Conservation (phyloP, 2,888 invertebrate genomes). For the Dicyrtomina minuta region DNA sequence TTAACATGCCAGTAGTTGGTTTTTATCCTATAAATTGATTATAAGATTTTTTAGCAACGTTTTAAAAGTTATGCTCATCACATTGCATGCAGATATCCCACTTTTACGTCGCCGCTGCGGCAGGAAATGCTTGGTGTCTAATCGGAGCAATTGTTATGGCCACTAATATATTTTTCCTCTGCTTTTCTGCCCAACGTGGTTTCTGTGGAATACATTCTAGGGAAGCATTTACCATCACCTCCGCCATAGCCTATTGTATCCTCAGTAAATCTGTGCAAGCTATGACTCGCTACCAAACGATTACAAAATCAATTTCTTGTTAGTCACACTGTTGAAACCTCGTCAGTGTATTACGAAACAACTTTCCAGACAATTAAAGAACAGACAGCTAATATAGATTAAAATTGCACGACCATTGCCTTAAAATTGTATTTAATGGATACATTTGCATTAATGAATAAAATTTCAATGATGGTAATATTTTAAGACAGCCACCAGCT, state of each 20-base stretch:
- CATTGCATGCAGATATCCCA: slow-evolving; percentile 29
- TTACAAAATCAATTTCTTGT: neutral
- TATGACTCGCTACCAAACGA: slow-evolving; percentile 1
- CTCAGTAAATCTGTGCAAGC: slow-evolving; percentile 33
- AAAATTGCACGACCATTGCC: too few relatives aligned
- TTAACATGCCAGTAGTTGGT: too few relatives aligned
- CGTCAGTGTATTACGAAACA: too few relatives aligned
- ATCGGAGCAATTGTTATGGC: slow-evolving; percentile 38
- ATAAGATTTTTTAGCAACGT: too few relatives aligned
- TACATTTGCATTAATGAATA: too few relatives aligned
- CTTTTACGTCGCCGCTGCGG: slow-evolving; percentile 37
- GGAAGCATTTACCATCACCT: slow-evolving; percentile 37
- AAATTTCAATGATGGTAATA: too few relatives aligned
- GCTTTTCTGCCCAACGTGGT: slow-evolving; percentile 30
- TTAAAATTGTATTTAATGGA: too few relatives aligned
- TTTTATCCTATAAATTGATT: too few relatives aligned
- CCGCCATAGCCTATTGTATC: slow-evolving; percentile 35
- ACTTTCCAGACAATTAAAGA: too few relatives aligned
- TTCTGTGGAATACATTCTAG: slow-evolving; percentile 36
- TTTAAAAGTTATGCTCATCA: too few relatives aligned
- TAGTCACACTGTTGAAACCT: neutral
- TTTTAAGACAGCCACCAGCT: too few relatives aligned
- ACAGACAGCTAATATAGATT: too few relatives aligned
- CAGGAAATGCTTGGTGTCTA: slow-evolving; percentile 41
- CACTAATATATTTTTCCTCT: slow-evolving; percentile 37